Evolutionary conservation across 2,888 invertebrate species (phyloP), one percentile per base, ranked within the genome.

Genomic region (Phrixothrix hirtus): DNA sequence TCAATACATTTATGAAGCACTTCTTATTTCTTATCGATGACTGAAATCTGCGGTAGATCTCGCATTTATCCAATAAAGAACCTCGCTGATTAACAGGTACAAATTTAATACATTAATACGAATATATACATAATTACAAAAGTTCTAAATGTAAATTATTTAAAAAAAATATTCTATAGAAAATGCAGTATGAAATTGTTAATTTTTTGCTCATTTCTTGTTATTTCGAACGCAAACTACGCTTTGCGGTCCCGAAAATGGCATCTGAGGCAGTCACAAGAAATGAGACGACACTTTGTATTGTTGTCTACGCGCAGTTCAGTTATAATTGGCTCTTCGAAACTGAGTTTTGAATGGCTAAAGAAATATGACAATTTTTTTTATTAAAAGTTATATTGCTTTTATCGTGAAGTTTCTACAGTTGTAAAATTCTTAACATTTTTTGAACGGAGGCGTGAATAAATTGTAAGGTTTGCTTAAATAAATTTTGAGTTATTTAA

Each of bases 1-100:
- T 73, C 68, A 71, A 73, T 73, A 71, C 71, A 73, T 72, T 72
- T 71, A 73, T 72, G 70, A 71, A 69, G 69, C 70, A 72, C 69
- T 72, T 72, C 68, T 71, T 71, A 68, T 67, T 68, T 65, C 69
- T 71, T 70, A 67, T 69, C 67, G 65, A 61, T 67, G 67, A 66
- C 68, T 66, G 70, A 64, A 71, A 70, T 71, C 68, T 68, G 64
- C 68, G 61, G 65, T 67, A 68, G 68, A 65, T 66, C 65, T 61
- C 58, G 57, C 60, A 21, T 21, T 3, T 25, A 11, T n/a, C 10
- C n/a, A 36, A 10, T 21, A 7, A 21, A 21, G 7, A 21, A n/a
- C n/a, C n/a, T n/a, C n/a, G n/a, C n/a, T n/a, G n/a, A n/a, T n/a
- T n/a, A n/a, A n/a, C n/a, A n/a, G n/a, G n/a, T n/a, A n/a, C n/a